Percentiles rank a stretch among this genome's conserved stretches.
These are phyloP conservation scores for Calephelis nemesis DNA, from an alignment of 1,140 invertebrate genomes.

Conservation along the genomic window DNA sequence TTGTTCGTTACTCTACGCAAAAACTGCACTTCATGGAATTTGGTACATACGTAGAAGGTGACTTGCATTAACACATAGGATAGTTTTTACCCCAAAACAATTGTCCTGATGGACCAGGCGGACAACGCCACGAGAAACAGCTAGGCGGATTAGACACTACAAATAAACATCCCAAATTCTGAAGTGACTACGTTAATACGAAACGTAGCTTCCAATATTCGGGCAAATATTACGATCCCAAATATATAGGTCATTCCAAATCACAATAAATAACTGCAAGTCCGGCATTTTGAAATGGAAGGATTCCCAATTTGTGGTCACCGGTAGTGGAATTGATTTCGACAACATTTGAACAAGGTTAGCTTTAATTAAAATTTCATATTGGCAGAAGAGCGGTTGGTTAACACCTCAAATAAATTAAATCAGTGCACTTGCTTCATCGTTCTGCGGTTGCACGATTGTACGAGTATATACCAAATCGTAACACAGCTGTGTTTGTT, in stretches of 20 bases:
- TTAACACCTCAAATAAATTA: neutral
- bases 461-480: no score
- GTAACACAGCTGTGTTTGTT: no score
- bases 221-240: constrained; percentile 3
- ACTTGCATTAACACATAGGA: no score
- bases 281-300: constrained; percentile 9
- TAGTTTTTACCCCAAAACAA: no score
- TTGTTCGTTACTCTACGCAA: no score
- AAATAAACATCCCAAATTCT: neutral
- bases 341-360: constrained; percentile 21
- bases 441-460: neutral
- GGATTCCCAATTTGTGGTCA: constrained; percentile 28
- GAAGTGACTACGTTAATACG: neutral
- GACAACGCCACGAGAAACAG: no score
- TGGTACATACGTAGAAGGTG: no score
- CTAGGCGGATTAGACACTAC: neutral
- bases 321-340: constrained; percentile 28
- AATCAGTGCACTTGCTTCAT: neutral
- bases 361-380: constrained; percentile 27
- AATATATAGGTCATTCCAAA: constrained; percentile 13
- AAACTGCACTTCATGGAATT: no score
- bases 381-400: constrained; percentile 5
- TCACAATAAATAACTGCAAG: constrained; percentile 16
- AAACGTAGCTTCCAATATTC: neutral
- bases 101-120: no score